phyloP scores from a whole-genome alignment of 2,888 invertebrate species.

The Myopa tessellatipennis region DNA sequence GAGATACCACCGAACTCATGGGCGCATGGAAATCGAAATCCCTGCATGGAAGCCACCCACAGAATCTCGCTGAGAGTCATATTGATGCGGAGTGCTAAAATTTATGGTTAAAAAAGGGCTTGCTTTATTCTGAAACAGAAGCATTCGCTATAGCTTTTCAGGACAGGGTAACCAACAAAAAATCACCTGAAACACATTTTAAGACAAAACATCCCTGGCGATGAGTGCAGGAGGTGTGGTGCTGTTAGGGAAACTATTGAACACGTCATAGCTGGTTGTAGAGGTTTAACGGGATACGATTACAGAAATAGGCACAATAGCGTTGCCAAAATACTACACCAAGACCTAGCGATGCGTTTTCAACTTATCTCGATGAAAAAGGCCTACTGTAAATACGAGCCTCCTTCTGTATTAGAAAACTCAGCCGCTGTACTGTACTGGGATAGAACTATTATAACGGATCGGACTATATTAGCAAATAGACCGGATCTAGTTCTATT shows the following conservation, averaged over 20 bases:
- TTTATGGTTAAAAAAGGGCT: neutral
- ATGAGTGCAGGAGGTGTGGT: neutral
- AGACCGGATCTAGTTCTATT: neutral
- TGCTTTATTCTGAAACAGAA: slow-evolving; percentile 5
- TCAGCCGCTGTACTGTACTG: neutral
- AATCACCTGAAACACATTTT: too few relatives aligned
- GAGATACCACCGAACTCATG: neutral
- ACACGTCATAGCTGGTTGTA: neutral
- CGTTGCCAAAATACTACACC: neutral
- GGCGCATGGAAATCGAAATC: neutral
- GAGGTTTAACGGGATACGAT: neutral
- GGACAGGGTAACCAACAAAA: neutral
- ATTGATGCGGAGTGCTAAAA: too few relatives aligned
- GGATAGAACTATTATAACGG: neutral
- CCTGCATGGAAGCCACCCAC: neutral
- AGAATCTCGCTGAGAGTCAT: too few relatives aligned
- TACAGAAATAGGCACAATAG: neutral
- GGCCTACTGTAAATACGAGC: slow-evolving; percentile 8
- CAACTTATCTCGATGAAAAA: neutral
- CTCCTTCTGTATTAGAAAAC: neutral
- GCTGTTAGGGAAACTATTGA: neutral
- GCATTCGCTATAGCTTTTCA: neutral
- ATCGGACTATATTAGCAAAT: neutral
- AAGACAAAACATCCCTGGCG: neutral
- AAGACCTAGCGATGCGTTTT: neutral